Evolutionary conservation across 2,797 vertebrate species (phyloP).

Genomic region (Morus bassanus): DNA sequence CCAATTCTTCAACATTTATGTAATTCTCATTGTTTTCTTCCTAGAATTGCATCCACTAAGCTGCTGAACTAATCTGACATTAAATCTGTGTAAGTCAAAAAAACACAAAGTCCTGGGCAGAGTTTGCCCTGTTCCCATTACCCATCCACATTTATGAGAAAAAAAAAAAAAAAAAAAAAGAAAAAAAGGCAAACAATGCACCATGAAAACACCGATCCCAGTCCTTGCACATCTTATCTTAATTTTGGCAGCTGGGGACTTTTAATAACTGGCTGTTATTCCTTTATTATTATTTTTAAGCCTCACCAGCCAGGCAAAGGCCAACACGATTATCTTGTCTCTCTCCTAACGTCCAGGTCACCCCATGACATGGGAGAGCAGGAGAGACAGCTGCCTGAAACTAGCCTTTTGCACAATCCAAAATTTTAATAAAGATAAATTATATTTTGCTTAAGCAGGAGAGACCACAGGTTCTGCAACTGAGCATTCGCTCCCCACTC

Average conservation of each 20-base stretch:
- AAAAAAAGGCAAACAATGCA: background rate
- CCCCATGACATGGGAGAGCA: background rate
- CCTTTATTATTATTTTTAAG: background rate
- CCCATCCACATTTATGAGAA: background rate
- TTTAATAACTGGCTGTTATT: background rate
- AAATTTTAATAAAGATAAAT: background rate
- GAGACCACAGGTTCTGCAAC: background rate
- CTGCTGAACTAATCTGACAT: slow-evolving; percentile 40
- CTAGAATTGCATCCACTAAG: slow-evolving; percentile 23
- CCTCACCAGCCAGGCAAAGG: background rate
- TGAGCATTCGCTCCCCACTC: background rate
- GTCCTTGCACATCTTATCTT: background rate
- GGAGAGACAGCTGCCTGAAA: background rate
- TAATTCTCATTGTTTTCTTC: slow-evolving; percentile 43
- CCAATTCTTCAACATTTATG: slow-evolving; percentile 41
- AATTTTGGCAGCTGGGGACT: background rate
- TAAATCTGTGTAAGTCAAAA: background rate
- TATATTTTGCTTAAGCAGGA: background rate
- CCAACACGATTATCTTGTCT: background rate
- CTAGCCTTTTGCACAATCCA: background rate
- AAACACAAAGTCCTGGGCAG: background rate
- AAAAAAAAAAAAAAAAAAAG: too few relatives aligned
- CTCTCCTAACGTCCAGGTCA: background rate
- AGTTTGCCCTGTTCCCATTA: background rate
- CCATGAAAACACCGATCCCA: background rate